A percentile compares a stretch with the other conserved stretches of the same genome.
These are phyloP conservation scores for Nematostella vectensis DNA, from an alignment of 92 coral and sea anemone genomes.

Conservation along the genomic window DNA sequence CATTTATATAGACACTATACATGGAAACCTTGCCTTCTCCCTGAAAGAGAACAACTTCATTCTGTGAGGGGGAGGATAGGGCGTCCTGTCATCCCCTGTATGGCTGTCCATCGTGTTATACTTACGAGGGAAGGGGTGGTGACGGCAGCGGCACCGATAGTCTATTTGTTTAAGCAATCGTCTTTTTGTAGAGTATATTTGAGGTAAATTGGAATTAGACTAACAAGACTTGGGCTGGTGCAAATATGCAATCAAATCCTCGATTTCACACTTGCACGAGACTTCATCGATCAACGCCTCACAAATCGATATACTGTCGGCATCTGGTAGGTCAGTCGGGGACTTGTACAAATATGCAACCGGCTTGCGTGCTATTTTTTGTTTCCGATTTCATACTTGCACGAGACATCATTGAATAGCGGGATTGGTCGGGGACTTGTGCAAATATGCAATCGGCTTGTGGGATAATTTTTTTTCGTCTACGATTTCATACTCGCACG, in stretches of 20 bases:
- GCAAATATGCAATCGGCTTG: slow-evolving; percentile 28
- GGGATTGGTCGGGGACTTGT: no score
- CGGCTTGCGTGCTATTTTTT: not conserved
- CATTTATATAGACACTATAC: no score
- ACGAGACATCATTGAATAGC: slow-evolving; percentile 3
- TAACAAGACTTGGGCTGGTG: no score
- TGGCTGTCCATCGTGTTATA: no score
- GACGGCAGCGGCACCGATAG: no score
- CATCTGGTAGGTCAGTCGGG: no score
- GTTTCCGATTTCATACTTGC: slow-evolving; percentile 27
- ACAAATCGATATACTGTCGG: not conserved
- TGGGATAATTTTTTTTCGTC: not conserved
- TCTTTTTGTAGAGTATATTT: not conserved
- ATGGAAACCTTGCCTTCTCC: no score
- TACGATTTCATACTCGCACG: slow-evolving; percentile 28
- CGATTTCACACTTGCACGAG: no score
- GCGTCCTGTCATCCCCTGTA: no score
- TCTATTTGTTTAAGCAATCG: no score
- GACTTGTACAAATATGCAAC: slow-evolving; percentile 26
- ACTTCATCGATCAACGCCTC: not conserved
- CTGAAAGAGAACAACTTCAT: slow-evolving; percentile 3
- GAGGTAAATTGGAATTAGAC: not conserved
- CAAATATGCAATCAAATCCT: no score
- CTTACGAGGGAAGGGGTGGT: no score
- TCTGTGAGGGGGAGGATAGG: slow-evolving; percentile 1